Evolutionary conservation across 2,113 vertebrate species (phyloP).

Genomic region (Spermophilus dauricus): DNA sequence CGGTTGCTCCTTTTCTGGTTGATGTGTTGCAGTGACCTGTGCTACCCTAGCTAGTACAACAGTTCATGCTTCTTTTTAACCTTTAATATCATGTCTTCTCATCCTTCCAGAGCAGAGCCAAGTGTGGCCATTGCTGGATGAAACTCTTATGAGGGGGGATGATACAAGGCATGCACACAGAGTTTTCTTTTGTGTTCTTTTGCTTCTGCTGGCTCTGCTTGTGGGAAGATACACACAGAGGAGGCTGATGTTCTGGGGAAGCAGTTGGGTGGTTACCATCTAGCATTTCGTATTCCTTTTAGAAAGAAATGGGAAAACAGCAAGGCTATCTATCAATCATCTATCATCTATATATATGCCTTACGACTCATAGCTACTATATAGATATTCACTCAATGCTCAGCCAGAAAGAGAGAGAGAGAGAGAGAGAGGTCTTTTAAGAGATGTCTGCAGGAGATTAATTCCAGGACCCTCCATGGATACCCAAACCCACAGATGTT

Average conservation of each 20-base stretch:
- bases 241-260: not conserved
- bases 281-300: not conserved
- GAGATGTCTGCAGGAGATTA: not conserved
- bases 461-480: not conserved
- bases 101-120: not conserved
- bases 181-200: not conserved
- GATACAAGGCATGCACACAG: too few species aligned
- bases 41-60: too few species aligned
- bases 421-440: too few species aligned
- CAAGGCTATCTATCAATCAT: too few species aligned
- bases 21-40: too few species aligned
- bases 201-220: not conserved
- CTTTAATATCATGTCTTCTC: not conserved
- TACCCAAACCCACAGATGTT: not conserved
- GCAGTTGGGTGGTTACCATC: not conserved
- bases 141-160: not conserved
- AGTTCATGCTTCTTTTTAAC: fast-evolving
- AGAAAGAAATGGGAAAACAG: not conserved
- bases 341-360: too few species aligned
- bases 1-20: not conserved
- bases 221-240: too few species aligned
- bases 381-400: not conserved
- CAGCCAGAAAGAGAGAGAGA: too few species aligned
- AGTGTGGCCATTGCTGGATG: not conserved
- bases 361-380: not conserved